Evolutionary conservation across 2,113 vertebrate genomes (phyloP).

Genomic region (Podarcis muralis): DNA sequence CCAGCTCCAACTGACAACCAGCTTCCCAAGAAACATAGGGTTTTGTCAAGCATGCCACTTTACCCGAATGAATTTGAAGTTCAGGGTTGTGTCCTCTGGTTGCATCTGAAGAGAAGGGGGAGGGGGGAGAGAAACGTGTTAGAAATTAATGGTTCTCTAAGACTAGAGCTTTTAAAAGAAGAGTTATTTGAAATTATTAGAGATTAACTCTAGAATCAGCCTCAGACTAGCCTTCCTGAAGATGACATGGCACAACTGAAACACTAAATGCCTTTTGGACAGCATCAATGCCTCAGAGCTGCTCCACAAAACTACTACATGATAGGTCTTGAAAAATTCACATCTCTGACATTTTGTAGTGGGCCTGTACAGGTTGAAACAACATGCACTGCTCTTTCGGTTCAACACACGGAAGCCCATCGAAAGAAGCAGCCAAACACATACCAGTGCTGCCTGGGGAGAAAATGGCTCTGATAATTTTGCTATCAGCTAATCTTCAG

Average conservation of each 20-base stretch:
- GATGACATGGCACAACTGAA: neutral
- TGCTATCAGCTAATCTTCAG: neutral
- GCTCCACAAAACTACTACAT: neutral
- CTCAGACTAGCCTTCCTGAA: neutral
- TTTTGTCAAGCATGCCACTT: conserved; percentile 22
- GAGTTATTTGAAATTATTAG: no score
- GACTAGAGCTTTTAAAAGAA: neutral
- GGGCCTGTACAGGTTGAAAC: neutral
- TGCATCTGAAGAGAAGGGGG: conserved; percentile 74
- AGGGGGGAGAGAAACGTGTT: neutral
- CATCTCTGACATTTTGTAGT: neutral
- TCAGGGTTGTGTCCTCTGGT: conserved; percentile 74
- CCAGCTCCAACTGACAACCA: neutral
- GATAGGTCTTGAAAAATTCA: neutral
- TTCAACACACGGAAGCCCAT: neutral
- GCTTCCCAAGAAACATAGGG: neutral
- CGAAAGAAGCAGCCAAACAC: neutral
- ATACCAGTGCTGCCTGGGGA: neutral
- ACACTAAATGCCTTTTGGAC: conserved; percentile 1
- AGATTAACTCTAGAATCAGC: neutral
- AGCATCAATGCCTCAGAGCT: neutral
- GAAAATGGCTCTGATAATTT: neutral
- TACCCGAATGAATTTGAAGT: conserved; percentile 88
- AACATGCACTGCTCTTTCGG: neutral
- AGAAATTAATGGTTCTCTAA: neutral